phyloP scores from a whole-genome alignment of 2,797 vertebrate species.

The Sebastes steindachneri region DNA sequence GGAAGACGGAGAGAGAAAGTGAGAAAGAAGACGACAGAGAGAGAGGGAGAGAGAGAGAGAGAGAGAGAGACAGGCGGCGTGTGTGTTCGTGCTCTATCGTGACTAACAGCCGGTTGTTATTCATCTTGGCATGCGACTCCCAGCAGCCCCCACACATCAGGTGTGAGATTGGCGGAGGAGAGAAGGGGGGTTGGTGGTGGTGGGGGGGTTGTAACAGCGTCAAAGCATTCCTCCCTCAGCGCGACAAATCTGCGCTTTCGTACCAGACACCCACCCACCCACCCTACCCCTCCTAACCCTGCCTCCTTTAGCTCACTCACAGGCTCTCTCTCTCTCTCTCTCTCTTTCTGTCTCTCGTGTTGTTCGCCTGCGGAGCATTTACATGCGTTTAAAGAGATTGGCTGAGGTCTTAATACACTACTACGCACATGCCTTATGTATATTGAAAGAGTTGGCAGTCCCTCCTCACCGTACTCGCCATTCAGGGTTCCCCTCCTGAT shows the following conservation, averaged over 20 bases:
- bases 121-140: constrained; percentile 83
- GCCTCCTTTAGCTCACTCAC: constrained; percentile 29
- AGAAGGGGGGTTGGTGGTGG: constrained; percentile 29
- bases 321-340: background rate
- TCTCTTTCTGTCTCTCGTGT: background rate
- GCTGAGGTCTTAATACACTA: background rate
- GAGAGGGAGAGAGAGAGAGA: background rate
- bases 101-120: constrained; percentile 84
- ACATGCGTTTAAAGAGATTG: constrained; percentile 26
- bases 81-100: constrained; percentile 79
- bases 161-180: constrained; percentile 77
- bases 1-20: constrained; percentile 42
- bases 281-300: constrained; percentile 15
- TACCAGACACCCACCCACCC: constrained; percentile 15
- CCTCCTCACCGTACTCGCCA: background rate
- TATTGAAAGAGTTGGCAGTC: background rate
- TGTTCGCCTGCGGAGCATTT: constrained; percentile 27
- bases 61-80: constrained; percentile 58
- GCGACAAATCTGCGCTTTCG: constrained; percentile 68
- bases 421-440: background rate
- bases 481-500: background rate
- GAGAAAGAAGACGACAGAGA: constrained; percentile 37
- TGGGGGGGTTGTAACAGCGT: constrained; percentile 56
- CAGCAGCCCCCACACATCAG: constrained; percentile 83
- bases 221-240: constrained; percentile 75